Base-by-base conservation (phyloP, 2,888 invertebrate species). In the Glyphotaelius pellucidus region DNA sequence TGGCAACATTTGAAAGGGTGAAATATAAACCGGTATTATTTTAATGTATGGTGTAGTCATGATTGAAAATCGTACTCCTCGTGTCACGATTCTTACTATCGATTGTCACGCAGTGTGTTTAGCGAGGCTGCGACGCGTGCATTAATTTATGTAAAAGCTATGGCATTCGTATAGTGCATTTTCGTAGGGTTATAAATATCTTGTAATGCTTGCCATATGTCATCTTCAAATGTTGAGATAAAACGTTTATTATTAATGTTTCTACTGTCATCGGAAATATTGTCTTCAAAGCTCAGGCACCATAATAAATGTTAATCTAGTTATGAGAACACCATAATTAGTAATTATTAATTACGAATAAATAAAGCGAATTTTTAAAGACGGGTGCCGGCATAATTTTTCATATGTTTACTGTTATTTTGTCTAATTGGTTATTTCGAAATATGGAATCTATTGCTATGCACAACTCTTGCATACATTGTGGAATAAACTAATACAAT, bases 1-100 rank as follows among this genome's bases (percentile, higher is more conserved):
- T 52, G 88, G 30, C 47, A 32, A 32, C 79, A 79, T 80, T 30
- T 38, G 30, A 93, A 93, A 92, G 93, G 93, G 93, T 92, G 89
- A 90, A 92, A 91, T 35, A 85, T 67, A 80, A 90, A 38, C 80
- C 90, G 80, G 52, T 83, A 90, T 83, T 90, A 83, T 80, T 67
- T 67, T 67, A 67, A 67, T 52, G n/a, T 47, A 81, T 31, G 30
- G 47, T 89, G 90, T 83, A 31, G 47, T 52, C 83, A 90, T 83
- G n/a, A 90, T 90, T 89, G 80, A 80, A 89, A 38, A 89, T 80
- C 89, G 35, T 80, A n/a, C 25, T 42, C n/a, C 38, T 42, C 42
- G 15, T 42, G 86, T 86, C 86, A 86, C 86, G 38, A 42, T 25
- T 42, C 19, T 11, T 35, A 42, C 47, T 86, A 47, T 86, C 42